Evolutionary conservation across 2,888 invertebrate genomes (phyloP).

Genomic region (Drymonia ruficornis): DNA sequence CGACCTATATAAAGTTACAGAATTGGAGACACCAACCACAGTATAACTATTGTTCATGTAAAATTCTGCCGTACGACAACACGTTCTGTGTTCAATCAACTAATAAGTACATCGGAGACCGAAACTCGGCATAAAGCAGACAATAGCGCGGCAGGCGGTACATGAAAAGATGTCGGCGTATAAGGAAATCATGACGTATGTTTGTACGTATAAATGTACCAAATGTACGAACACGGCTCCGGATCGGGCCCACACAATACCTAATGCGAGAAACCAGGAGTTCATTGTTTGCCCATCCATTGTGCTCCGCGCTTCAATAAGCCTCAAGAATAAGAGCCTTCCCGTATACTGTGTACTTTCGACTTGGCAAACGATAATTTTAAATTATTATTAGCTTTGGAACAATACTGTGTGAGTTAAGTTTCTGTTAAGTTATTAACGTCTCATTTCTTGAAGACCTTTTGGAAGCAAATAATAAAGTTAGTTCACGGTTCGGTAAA

Average conservation of each 20-base stretch:
- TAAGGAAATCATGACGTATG: slow-evolving; percentile 21
- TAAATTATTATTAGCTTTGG: slow-evolving; percentile 24
- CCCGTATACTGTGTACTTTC: slow-evolving; percentile 22
- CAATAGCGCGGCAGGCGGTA: slow-evolving; percentile 16
- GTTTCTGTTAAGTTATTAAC: slow-evolving; percentile 1
- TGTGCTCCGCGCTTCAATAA: slow-evolving; percentile 43
- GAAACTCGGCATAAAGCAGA: slow-evolving; percentile 20
- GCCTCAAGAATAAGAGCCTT: slow-evolving; percentile 40
- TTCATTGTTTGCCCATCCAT: slow-evolving; percentile 46
- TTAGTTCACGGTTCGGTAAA: background rate
- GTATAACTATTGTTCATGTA: background rate
- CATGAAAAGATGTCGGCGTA: slow-evolving; percentile 30
- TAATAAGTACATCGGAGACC: background rate
- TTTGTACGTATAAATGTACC: background rate
- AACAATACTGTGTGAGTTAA: slow-evolving; percentile 9
- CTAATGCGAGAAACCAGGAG: slow-evolving; percentile 30
- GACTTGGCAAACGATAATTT: slow-evolving; percentile 25
- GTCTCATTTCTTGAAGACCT: background rate
- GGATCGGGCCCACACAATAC: slow-evolving; percentile 33
- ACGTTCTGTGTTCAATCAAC: background rate
- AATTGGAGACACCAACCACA: too few relatives aligned
- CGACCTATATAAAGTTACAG: too few relatives aligned
- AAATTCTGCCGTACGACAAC: too few relatives aligned
- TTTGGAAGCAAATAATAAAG: background rate
- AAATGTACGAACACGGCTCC: background rate